phyloP scores from a whole-genome alignment of 2,113 vertebrate genomes.

The Notothenia rossii region DNA sequence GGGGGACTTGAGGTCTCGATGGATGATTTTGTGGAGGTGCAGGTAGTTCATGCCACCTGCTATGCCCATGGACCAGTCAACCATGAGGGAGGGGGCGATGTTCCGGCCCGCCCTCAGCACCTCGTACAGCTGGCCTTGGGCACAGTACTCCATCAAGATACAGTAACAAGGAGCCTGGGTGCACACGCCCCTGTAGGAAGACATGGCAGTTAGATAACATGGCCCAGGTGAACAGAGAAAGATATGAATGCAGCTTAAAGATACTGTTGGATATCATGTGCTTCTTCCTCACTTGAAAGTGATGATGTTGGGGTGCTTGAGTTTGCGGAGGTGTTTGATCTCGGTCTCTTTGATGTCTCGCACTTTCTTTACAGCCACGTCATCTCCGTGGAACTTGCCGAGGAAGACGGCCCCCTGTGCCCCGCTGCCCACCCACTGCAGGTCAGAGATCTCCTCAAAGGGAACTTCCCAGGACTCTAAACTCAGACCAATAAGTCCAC shows the following conservation, averaged over 20 bases:
- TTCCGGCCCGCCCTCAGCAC: constrained; percentile 95
- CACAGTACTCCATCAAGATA: constrained; percentile 99
- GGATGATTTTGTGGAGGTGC: constrained; percentile 99
- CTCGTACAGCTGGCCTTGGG: constrained; percentile 98
- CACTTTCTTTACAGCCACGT: constrained; percentile 96
- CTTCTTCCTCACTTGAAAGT: constrained; percentile 92
- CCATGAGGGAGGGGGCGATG: constrained; percentile 94
- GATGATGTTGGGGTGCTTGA: constrained; percentile 98
- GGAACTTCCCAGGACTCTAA: constrained; percentile 94
- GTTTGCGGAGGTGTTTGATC: constrained; percentile 94
- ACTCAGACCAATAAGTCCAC: constrained; percentile 38
- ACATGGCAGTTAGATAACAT: constrained; percentile 2
- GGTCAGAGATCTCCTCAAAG: constrained; percentile 98
- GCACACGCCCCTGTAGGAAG: constrained; percentile 90
- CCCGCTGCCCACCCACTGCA: constrained; percentile 98
- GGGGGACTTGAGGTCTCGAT: constrained; percentile 97
- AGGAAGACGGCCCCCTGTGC: constrained; percentile 95
- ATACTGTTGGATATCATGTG: neutral
- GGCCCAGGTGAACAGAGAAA: neutral
- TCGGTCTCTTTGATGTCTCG: constrained; percentile 95
- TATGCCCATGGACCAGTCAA: constrained; percentile 99
- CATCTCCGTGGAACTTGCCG: constrained; percentile 93
- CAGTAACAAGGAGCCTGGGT: constrained; percentile 99
- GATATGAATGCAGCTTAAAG: constrained; percentile 7
- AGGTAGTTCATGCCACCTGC: constrained; percentile 99